Conservation (phyloP, 2,113 vertebrate species). For the Podarcis muralis region DNA sequence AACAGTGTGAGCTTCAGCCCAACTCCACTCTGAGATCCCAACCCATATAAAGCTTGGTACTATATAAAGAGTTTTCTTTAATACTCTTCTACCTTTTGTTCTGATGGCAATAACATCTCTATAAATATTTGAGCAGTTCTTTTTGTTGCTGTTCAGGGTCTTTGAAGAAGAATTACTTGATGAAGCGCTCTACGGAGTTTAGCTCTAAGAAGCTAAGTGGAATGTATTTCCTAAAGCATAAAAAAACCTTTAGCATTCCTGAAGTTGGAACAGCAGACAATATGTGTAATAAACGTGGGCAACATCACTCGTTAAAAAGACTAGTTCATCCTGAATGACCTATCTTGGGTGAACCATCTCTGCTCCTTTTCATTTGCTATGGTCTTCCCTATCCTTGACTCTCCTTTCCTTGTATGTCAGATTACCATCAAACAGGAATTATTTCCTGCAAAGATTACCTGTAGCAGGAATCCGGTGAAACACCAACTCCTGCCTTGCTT, state of each 20-base stretch:
- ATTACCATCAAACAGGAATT: neutral
- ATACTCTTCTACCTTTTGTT: slow-evolving; percentile 14
- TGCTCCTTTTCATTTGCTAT: neutral
- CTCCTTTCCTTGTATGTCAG: neutral
- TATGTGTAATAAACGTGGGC: neutral
- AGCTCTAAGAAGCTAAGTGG: slow-evolving; percentile 27
- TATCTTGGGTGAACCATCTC: neutral
- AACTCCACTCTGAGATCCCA: slow-evolving; percentile 4
- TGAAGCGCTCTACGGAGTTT: slow-evolving; percentile 12
- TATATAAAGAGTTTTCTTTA: slow-evolving; percentile 37
- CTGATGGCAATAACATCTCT: slow-evolving; percentile 22
- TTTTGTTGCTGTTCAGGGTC: slow-evolving; percentile 18
- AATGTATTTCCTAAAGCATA: neutral
- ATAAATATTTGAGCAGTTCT: slow-evolving; percentile 61
- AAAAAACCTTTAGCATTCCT: slow-evolving; percentile 8
- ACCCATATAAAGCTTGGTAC: slow-evolving; percentile 21
- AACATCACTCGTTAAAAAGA: no score
- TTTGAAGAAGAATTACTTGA: slow-evolving; percentile 25
- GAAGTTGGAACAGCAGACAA: neutral
- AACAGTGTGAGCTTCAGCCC: slow-evolving; percentile 28
- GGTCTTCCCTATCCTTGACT: neutral
- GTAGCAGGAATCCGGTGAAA: neutral
- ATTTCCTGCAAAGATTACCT: neutral
- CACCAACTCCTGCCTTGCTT: neutral
- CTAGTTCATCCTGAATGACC: neutral